A percentile compares a stretch with the other conserved stretches of the same genome.
These are phyloP conservation scores for Sebastes elongatus DNA, from an alignment of 2,797 vertebrate species.

Conservation along the genomic window DNA sequence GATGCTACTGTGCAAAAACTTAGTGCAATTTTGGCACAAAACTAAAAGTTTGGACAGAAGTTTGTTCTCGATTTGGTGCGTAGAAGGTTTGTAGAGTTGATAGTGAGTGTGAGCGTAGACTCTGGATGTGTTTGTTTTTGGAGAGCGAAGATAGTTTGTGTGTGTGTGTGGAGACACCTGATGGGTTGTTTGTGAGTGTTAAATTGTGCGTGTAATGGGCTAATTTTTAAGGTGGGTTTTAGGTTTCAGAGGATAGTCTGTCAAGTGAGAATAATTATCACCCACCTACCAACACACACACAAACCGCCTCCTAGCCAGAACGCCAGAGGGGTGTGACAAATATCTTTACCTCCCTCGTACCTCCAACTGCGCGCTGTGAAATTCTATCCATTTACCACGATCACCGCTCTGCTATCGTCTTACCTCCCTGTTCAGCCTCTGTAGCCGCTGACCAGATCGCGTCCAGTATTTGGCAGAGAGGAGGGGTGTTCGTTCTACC, in stretches of 20 bases:
- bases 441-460: not conserved
- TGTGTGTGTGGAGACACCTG: slow-evolving; percentile 11
- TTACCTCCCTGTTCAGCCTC: not conserved
- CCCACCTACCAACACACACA: not conserved
- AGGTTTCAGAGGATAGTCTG: slow-evolving; percentile 7
- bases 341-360: not conserved
- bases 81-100: no score
- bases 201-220: slow-evolving; percentile 58
- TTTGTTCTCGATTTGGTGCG: not conserved
- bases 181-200: slow-evolving; percentile 30
- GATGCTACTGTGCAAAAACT: no score
- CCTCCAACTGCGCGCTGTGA: not conserved
- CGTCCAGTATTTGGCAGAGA: not conserved
- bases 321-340: not conserved
- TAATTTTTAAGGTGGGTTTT: slow-evolving; percentile 26
- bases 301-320: not conserved
- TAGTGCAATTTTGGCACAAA: not conserved
- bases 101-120: not conserved
- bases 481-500: slow-evolving; percentile 4
- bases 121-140: not conserved
- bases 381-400: not conserved
- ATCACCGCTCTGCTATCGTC: not conserved
- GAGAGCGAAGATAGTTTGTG: not conserved
- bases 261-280: slow-evolving; percentile 46
- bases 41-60: not conserved